A percentile compares a stretch with the other conserved stretches of the same genome.
phyloP scores from a whole-genome alignment of 1,140 invertebrate genomes.

The Dolichoris vasculosae region DNA sequence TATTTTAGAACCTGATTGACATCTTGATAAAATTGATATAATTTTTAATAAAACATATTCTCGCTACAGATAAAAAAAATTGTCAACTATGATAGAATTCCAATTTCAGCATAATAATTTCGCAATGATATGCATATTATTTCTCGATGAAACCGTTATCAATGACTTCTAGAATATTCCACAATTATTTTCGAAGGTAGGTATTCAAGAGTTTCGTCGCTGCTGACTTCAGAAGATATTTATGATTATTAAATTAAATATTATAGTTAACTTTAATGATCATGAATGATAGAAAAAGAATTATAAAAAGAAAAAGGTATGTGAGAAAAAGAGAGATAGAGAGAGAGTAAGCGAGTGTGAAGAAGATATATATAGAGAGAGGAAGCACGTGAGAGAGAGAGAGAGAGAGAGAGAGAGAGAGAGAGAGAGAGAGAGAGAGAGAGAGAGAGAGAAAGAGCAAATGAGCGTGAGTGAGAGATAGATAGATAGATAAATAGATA shows the following conservation, averaged over 20 bases:
- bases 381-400: neutral
- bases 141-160: neutral
- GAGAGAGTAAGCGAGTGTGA: neutral
- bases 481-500: too few species aligned
- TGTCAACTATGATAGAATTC: neutral
- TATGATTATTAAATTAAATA: neutral
- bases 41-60: neutral
- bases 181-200: conserved; percentile 4
- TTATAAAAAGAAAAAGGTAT: neutral
- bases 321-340: neutral
- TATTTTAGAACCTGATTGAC: neutral
- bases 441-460: neutral
- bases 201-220: neutral
- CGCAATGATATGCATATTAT: neutral
- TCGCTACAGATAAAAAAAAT: neutral
- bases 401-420: neutral
- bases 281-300: neutral
- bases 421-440: neutral
- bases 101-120: neutral
- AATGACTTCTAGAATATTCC: neutral
- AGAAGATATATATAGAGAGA: neutral
- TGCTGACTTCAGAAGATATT: conserved; percentile 1
- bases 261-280: neutral
- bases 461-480: neutral
- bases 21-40: neutral